Evolutionary conservation across 2,888 invertebrate species (phyloP), one percentile per base, ranked within the genome.

Genomic region (Tenthredo distinguenda): DNA sequence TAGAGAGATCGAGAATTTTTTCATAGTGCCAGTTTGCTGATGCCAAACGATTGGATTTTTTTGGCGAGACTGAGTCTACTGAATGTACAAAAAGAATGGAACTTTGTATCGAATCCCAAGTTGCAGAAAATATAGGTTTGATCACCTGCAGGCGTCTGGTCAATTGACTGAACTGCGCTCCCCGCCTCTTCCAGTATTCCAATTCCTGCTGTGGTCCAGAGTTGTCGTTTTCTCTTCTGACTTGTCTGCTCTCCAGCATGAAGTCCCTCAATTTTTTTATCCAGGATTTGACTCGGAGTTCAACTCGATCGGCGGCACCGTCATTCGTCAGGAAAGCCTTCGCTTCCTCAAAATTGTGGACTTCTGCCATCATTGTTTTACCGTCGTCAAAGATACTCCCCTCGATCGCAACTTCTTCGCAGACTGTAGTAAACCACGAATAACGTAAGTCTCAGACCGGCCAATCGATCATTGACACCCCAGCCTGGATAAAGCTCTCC

Each of bases 151-250:
- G 94, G 91, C 97, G 96, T 5, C 96, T 96, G 15, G 97, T 95
- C 0, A 98, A 95, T 92, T 98, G 97, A 7, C 98, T 98, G 93
- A 99, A 98, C 92, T 98, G 98, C 0, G 99, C 98, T 62, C 98
- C 98, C 50, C 99, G 95, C 90, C 97, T 97, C 94, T 99, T 99
- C 99, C 99, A 99, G 93, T 99, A 99, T 90, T 98, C 98, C 62
- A 99, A 94, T 92, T 99, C 99, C 91, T 99, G 98, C 91, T 98
- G 98, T 0, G 99, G 99, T 0, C 99, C 98, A 84, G 97, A 97
- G 4, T 97, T 97, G 92, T 99, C 98, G 86, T 98, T 98, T 92
- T 99, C 99, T 65, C 97, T 96, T 84, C 99, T 95, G 87, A 99
- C 95, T 92, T 99, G 98, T 91, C 98, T 98, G 91, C 98, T 98